Evolutionary conservation across 2,797 vertebrate species (phyloP), one percentile per base, ranked within the genome.

Genomic region (Siniperca scherzeri): DNA sequence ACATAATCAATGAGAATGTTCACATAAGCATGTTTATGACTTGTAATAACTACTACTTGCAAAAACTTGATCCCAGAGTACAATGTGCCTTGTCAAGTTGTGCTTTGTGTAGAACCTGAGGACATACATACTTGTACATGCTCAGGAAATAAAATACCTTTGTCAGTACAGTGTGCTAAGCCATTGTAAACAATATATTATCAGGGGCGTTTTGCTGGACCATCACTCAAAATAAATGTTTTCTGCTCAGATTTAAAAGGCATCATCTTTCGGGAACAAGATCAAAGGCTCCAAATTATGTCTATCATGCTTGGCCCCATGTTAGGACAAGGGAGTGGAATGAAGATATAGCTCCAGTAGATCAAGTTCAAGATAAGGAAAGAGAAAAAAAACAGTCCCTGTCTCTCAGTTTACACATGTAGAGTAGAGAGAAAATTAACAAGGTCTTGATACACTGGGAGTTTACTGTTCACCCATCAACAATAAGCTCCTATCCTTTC

Each of bases 1-100:
- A 93, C 88, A 92, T 89, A 94, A 92, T 22, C 70, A 92, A 93
- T 85, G 69, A 62, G 70, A 74, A 74, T 77, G 70, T 87, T 69
- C 69, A 82, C 69, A 81, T 61, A 27, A 72, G 46, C 82, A 64
- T 69, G 70, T 89, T 90, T 84, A 82, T 81, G 74, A 79, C 53
- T 67, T 80, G 72, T 87, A 78, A 72, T 42, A 62, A 84, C 73
- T 77, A 83, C 71, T 71, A 80, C 81, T 85, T 77, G 71, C 44
- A 72, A 73, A 76, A 88, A 52, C 60, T 8, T 66, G 42, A 84
- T 70, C 48, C 13, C 22, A 65, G 27, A 61, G 42, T 40, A 55
- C 46, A 70, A 61, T 64, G 69, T 61, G 22, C 65, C 76, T 70
- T 74, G 48, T 70, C 53, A 76, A 74, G 27, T 53, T 77, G 38